phyloP scores from a whole-genome alignment of 2,888 invertebrate genomes.

The Muscina levida region DNA sequence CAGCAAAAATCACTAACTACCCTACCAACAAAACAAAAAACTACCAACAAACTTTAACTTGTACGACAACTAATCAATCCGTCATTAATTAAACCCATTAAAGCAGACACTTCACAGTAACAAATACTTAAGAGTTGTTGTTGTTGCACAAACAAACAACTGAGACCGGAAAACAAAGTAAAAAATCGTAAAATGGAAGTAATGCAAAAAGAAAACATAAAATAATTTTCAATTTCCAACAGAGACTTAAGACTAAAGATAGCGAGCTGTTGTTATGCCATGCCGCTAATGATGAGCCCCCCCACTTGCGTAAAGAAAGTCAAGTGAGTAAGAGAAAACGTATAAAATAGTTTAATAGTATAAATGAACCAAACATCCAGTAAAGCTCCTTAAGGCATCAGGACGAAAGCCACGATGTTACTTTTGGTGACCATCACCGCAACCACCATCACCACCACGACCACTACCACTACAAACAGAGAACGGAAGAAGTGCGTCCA shows the following conservation, averaged over 20 bases:
- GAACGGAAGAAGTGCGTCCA: background rate
- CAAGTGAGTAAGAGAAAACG: background rate
- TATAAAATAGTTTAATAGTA: constrained; percentile 21
- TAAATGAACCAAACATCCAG: constrained; percentile 12
- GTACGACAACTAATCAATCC: constrained; percentile 55
- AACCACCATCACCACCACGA: background rate
- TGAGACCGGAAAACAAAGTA: background rate
- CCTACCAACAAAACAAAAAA: background rate
- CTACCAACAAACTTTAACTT: background rate
- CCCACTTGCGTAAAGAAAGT: background rate
- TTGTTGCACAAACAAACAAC: constrained; percentile 10
- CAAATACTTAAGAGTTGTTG: constrained; percentile 39
- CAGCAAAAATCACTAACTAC: background rate
- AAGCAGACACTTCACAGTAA: constrained; percentile 17
- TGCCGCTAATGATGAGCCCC: constrained; percentile 17
- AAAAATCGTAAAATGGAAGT: background rate
- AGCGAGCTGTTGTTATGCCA: background rate
- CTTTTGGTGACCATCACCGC: background rate
- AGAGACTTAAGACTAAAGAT: constrained; percentile 5
- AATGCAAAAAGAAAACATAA: background rate
- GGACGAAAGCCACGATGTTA: background rate
- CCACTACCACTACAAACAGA: background rate
- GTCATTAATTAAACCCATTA: constrained; percentile 60
- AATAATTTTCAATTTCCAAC: constrained; percentile 32
- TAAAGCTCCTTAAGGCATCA: too few species aligned